These are phyloP conservation scores for Dicyrtomina minuta DNA, from an alignment of 2,888 invertebrate species.

Conservation along the genomic window DNA sequence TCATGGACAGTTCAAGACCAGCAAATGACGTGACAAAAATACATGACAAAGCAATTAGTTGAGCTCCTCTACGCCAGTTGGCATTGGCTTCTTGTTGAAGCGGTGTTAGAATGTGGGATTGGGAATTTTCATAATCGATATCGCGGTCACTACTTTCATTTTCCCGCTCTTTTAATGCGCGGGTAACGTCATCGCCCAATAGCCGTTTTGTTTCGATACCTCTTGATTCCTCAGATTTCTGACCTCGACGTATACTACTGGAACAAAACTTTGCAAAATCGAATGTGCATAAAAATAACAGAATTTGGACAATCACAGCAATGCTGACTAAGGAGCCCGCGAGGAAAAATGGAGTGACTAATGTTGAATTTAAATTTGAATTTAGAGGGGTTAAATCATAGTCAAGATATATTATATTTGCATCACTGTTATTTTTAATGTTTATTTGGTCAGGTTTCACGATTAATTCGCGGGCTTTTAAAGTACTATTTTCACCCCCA, in stretches of 20 bases:
- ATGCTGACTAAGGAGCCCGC: conserved; percentile 26
- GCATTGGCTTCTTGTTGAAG: background rate
- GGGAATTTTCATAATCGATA: too few relatives aligned
- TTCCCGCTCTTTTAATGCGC: background rate
- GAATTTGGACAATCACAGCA: conserved; percentile 21
- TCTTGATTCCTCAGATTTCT: too few relatives aligned
- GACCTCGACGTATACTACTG: too few relatives aligned
- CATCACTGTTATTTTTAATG: too few relatives aligned
- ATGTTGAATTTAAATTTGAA: background rate
- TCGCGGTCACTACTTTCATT: too few relatives aligned
- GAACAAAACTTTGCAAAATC: background rate
- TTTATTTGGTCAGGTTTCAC: too few relatives aligned
- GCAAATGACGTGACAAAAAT: conserved; percentile 35
- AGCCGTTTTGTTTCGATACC: too few relatives aligned
- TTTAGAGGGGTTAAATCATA: too few relatives aligned
- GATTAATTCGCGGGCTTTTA: too few relatives aligned
- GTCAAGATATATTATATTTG: too few relatives aligned
- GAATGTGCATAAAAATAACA: conserved; percentile 30
- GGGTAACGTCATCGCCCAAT: background rate
- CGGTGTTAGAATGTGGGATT: background rate
- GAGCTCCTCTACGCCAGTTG: background rate
- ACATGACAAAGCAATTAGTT: conserved; percentile 24
- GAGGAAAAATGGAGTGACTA: conserved; percentile 35
- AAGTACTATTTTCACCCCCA: too few relatives aligned
- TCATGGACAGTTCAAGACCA: conserved; percentile 38